Evolutionary conservation across 53 echinoderm and acorn worm genomes (phyloP).

Genomic region (Paracentrotus lividus): DNA sequence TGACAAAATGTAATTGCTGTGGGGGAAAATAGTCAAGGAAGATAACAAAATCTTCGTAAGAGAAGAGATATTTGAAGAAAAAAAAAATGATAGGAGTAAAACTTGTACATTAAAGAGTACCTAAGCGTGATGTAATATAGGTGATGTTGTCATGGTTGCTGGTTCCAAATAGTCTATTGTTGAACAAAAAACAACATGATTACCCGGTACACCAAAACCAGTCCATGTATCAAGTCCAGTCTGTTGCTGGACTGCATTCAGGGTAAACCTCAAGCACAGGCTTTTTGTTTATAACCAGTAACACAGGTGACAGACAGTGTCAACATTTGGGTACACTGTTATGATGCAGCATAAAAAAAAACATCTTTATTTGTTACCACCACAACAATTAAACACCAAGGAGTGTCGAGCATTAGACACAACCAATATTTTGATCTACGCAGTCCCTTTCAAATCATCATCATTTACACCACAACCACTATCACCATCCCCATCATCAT

Average conservation of each 20-base stretch:
- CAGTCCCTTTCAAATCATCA: not conserved
- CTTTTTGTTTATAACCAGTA: no score
- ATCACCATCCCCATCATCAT: not conserved
- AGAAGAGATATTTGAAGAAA: not conserved
- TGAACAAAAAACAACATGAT: no score
- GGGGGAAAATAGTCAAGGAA: constrained; percentile 62
- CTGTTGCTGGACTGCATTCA: not conserved
- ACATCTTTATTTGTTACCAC: no score
- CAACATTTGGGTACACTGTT: no score
- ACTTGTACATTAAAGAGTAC: no score
- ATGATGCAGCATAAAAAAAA: no score
- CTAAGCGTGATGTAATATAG: no score
- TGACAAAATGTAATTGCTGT: constrained; percentile 95
- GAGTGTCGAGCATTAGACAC: not conserved
- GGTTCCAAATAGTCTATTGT: no score
- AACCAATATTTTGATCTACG: not conserved
- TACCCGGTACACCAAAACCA: no score
- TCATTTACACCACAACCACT: not conserved
- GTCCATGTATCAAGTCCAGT: not conserved
- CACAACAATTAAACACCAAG: not conserved
- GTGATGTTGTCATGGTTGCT: no score
- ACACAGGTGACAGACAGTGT: no score
- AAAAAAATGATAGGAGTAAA: not conserved
- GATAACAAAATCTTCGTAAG: not conserved
- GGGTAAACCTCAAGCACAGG: no score